phyloP scores from a whole-genome alignment of 2,888 invertebrate genomes.

The Syrista parreyssii region DNA sequence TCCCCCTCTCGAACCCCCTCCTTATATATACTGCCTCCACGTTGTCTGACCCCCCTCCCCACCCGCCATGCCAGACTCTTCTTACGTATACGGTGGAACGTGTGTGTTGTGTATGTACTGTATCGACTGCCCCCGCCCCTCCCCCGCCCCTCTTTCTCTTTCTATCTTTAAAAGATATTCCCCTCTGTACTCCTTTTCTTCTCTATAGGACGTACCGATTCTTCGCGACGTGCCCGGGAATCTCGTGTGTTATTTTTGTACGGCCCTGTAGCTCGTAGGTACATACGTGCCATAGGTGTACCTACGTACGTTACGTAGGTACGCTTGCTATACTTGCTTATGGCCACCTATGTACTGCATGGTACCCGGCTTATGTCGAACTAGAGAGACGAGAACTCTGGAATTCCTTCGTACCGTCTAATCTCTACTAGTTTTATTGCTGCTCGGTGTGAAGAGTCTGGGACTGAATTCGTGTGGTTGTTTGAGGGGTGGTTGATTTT shows the following conservation, averaged over 20 bases:
- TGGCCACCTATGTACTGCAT: background rate
- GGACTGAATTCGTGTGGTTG: background rate
- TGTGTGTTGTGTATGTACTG: background rate
- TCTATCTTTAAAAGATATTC: background rate
- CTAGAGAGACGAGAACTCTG: conserved; percentile 11
- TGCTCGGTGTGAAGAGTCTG: background rate
- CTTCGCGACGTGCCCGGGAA: background rate
- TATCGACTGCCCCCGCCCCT: background rate
- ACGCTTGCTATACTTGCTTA: background rate
- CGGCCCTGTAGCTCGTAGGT: background rate
- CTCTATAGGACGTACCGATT: background rate
- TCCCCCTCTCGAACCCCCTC: conserved; percentile 34
- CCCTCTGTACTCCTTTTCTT: background rate
- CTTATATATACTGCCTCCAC: conserved; percentile 22
- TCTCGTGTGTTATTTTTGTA: background rate
- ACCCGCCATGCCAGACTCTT: conserved; percentile 1
- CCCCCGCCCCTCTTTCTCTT: no score
- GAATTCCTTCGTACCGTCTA: conserved; percentile 26
- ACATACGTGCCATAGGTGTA: background rate
- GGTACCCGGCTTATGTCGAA: background rate
- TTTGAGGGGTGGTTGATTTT: background rate
- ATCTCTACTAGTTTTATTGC: background rate
- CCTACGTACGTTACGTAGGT: background rate
- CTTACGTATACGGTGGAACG: background rate
- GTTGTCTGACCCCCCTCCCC: conserved; percentile 19